phyloP scores from a whole-genome alignment of 2,113 vertebrate species.

The Scytalopus superciliaris region DNA sequence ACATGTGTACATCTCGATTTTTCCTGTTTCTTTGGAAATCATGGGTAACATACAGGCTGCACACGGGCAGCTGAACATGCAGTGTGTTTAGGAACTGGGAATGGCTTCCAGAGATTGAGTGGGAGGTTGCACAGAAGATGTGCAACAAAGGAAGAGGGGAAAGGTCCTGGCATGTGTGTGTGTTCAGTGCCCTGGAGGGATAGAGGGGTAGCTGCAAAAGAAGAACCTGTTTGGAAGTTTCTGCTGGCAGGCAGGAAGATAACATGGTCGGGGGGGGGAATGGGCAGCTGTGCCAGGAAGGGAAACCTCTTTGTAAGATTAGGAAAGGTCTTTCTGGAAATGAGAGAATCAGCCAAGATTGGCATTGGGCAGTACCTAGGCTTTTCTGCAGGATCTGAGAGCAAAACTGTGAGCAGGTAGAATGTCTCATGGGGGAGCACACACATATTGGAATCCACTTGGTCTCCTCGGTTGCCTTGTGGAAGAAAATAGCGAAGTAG shows the following conservation, averaged over 20 bases:
- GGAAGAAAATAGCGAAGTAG: not conserved
- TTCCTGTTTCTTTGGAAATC: constrained; percentile 43
- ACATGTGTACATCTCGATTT: constrained; percentile 46
- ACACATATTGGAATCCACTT: not conserved
- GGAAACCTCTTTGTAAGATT: not conserved
- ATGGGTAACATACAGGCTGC: constrained; percentile 34
- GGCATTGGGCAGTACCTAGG: not conserved
- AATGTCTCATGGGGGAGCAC: not conserved
- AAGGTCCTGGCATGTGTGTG: not conserved
- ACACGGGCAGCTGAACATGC: not conserved
- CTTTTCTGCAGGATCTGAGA: not conserved
- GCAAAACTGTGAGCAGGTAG: not conserved
- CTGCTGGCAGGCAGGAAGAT: not conserved
- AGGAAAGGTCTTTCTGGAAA: not conserved
- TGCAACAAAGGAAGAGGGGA: not conserved
- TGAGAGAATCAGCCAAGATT: not conserved
- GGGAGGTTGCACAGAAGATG: not conserved
- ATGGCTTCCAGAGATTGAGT: not conserved
- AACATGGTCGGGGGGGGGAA: not conserved
- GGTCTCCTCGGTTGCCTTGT: not conserved
- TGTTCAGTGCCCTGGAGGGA: not conserved
- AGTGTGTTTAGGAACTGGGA: not conserved
- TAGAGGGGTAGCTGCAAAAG: not conserved
- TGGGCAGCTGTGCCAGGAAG: not conserved
- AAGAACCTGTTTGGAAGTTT: not conserved